Base-by-base conservation (phyloP, 2,797 vertebrate genomes). In the Sebastes minor region DNA sequence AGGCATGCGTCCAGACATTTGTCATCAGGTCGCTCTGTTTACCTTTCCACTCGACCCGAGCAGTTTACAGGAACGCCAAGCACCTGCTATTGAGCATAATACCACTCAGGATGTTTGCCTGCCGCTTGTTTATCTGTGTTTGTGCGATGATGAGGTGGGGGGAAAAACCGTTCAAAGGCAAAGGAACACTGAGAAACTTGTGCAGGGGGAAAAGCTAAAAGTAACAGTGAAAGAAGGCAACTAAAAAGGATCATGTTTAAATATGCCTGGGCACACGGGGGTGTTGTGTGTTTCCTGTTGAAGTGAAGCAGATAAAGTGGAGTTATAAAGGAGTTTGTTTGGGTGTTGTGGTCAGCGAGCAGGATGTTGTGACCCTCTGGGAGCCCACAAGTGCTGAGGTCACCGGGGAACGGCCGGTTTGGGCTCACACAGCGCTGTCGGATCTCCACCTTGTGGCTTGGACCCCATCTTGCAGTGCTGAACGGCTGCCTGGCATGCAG, bases 381-480 rank as follows among this genome's bases (percentile, higher is more conserved):
- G 78, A 77, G 68, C 33, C 73, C 76, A 81, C 79, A 71, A 83
- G 81, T 57, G 73, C 89, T 76, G 75, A 86, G 83, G 90, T 90
- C 88, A 87, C 81, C 13, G 23, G 76, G 80, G 82, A 76, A 69
- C 1, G 62, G 18, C 10, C 4, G 49, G 56, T 82, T 62, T 62
- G 67, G 81, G 25, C 72, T 78, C 78, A 66, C 76, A 64, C 22
- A 68, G 61, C 22, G 85, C 87, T 84, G 89, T 81, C 82, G 75
- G 91, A 70, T 86, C 91, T 91, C 90, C 93, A 92, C 88, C 92
- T 94, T 89, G 92, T 93, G 90, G 88, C 78, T 92, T 90, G 88
- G 88, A 80, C 66, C 65, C 86, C 74, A 75, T 88, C 81, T 78
- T 85, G 68, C 87, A 91, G 81, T 14, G 56, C 74, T 28, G 64